These are phyloP conservation scores for Rhincodon typus DNA, from an alignment of 2,797 vertebrate genomes.

Conservation along the genomic window DNA sequence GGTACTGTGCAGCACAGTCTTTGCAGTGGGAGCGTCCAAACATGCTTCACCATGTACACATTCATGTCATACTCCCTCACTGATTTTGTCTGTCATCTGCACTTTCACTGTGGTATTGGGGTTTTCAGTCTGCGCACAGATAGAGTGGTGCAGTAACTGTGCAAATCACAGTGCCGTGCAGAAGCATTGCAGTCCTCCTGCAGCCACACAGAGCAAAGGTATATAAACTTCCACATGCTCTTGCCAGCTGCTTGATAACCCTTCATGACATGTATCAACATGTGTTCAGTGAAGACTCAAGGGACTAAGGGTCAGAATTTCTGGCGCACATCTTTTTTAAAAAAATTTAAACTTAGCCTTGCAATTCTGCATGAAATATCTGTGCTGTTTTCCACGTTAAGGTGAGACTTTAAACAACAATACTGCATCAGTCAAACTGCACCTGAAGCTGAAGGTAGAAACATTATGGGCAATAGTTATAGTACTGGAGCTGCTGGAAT, in stretches of 20 bases:
- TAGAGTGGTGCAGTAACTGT: neutral
- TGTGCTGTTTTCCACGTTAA: neutral
- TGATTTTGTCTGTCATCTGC: neutral
- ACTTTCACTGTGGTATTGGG: slow-evolving; percentile 4
- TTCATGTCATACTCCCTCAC: neutral
- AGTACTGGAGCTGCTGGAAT: neutral
- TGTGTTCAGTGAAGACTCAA: neutral
- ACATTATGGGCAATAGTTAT: neutral
- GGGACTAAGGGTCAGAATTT: neutral
- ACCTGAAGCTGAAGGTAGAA: neutral
- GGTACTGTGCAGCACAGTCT: neutral
- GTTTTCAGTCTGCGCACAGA: neutral
- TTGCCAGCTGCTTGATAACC: neutral
- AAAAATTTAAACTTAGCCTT: neutral
- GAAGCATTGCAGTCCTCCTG: neutral
- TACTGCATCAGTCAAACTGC: neutral
- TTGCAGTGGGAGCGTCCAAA: neutral
- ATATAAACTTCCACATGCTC: neutral
- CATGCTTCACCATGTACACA: neutral
- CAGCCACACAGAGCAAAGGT: neutral
- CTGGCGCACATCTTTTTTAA: neutral
- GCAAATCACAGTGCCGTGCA: neutral
- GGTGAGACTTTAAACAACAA: neutral
- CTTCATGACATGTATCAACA: neutral
- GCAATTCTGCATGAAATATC: neutral